phyloP scores from a whole-genome alignment of 2,888 invertebrate species.

The Diaphora mendica region DNA sequence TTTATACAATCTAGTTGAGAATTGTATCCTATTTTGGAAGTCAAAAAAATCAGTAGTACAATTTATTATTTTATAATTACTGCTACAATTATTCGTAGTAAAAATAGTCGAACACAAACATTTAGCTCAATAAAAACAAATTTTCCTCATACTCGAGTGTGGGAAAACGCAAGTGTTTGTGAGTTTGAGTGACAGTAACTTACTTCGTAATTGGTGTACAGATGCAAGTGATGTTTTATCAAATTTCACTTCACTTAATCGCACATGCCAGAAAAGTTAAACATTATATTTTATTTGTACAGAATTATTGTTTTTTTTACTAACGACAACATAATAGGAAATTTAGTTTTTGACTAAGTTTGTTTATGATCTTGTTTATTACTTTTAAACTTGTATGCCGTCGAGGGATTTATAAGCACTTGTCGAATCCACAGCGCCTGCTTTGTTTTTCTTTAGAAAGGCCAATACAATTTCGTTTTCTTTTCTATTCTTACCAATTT shows the following conservation, averaged over 20 bases:
- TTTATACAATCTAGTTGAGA: no score
- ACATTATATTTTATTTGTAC: neutral
- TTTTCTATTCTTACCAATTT: no score
- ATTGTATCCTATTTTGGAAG: no score
- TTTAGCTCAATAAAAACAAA: neutral
- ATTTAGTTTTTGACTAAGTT: no score
- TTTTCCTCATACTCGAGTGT: conserved; percentile 51
- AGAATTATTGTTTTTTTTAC: neutral
- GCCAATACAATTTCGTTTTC: no score
- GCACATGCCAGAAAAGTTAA: neutral
- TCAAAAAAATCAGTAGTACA: neutral
- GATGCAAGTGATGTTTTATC: neutral
- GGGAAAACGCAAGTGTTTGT: conserved; percentile 66
- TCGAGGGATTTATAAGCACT: no score
- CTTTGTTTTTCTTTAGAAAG: no score
- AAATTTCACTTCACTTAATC: neutral
- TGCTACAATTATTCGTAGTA: neutral
- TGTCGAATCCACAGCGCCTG: no score
- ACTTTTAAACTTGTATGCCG: no score
- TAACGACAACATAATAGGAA: no score
- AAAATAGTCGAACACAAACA: neutral
- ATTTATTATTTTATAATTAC: neutral
- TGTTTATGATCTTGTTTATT: no score
- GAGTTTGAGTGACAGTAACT: conserved; percentile 63
- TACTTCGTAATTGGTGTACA: conserved; percentile 55